Conservation (phyloP, 2,797 vertebrate genomes). For the Gadopsis bispinosus region DNA sequence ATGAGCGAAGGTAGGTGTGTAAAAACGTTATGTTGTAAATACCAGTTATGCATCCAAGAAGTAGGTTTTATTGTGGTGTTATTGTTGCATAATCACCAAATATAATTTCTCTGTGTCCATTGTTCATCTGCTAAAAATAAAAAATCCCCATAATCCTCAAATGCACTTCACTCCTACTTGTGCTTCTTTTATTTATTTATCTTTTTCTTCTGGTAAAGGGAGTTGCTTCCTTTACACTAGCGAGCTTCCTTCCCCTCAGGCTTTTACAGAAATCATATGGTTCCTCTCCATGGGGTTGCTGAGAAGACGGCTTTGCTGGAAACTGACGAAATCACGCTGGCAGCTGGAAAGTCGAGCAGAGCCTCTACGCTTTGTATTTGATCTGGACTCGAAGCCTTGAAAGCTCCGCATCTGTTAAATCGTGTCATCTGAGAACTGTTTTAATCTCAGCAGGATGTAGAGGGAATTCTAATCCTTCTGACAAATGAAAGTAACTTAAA, state of each 20-base stretch:
- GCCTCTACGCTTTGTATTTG: slow-evolving; percentile 33
- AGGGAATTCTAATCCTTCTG: background rate
- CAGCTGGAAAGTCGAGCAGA: slow-evolving; percentile 48
- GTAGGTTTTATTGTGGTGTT: background rate
- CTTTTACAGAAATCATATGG: slow-evolving; percentile 46
- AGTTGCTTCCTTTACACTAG: slow-evolving; percentile 52
- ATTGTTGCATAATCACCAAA: background rate
- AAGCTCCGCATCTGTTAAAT: slow-evolving; percentile 21
- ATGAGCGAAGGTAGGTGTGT: background rate
- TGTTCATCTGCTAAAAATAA: background rate
- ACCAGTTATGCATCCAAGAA: background rate
- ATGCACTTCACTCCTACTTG: slow-evolving; percentile 5
- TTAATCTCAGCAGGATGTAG: background rate
- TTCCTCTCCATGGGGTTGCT: slow-evolving; percentile 39
- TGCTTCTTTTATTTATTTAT: background rate
- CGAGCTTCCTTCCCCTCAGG: slow-evolving; percentile 24
- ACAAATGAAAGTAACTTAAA: slow-evolving; percentile 15
- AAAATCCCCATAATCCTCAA: background rate
- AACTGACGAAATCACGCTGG: slow-evolving; percentile 29
- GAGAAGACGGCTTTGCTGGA: slow-evolving; percentile 46
- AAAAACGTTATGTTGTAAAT: background rate
- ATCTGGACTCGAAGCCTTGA: slow-evolving; percentile 28
- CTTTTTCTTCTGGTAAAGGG: background rate
- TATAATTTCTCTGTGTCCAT: background rate
- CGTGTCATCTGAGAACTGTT: background rate